Conservation (phyloP, 2,113 vertebrate species). For the Eira barbara region DNA sequence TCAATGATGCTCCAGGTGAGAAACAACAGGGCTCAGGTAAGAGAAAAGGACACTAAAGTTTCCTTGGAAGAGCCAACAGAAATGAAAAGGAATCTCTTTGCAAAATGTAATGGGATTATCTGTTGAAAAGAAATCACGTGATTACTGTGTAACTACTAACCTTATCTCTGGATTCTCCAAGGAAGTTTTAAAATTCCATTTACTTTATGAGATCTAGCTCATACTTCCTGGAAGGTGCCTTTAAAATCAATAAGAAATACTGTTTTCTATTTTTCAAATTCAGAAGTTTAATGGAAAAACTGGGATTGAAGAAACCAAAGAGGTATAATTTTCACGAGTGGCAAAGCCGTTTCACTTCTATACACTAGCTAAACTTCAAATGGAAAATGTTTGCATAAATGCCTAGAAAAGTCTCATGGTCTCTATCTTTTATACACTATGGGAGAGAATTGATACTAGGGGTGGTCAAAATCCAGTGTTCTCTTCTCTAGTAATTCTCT, state of each 20-base stretch:
- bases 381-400: neutral
- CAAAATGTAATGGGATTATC: neutral
- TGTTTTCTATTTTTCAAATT: neutral
- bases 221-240: neutral
- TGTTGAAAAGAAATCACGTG: neutral
- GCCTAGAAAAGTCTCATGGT: neutral
- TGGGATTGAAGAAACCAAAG: neutral
- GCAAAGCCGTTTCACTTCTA: neutral
- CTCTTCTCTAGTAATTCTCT: neutral
- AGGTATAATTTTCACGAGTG: neutral
- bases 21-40: neutral
- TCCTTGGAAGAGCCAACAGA: neutral
- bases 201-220: neutral
- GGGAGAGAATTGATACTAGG: neutral
- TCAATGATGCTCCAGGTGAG: neutral
- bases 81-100: neutral
- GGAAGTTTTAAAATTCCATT: neutral
- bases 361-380: neutral
- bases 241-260: neutral
- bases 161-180: neutral
- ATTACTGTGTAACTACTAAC: neutral
- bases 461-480: neutral
- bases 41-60: neutral
- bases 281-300: neutral
- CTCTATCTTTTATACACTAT: neutral